Conservation (phyloP, 2,113 vertebrate species). For the Brevimyrus niger region DNA sequence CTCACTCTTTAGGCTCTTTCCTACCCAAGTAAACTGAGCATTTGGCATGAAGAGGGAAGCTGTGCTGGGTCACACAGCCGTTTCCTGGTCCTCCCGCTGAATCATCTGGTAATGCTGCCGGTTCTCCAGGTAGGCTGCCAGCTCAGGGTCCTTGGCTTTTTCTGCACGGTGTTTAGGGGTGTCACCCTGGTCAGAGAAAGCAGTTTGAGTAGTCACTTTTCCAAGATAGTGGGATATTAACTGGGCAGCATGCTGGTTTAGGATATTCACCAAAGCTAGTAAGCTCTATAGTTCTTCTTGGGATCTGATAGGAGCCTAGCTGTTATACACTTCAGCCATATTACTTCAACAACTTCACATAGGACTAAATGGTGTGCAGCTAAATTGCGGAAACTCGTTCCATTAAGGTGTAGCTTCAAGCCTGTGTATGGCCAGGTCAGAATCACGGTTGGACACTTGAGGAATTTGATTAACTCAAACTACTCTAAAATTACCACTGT, state of each 20-base stretch:
- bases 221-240: not conserved
- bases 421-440: not conserved
- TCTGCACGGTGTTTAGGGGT: conserved; percentile 86
- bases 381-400: not conserved
- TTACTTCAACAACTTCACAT: not conserved
- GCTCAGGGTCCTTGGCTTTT: conserved; percentile 77
- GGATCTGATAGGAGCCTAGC: not conserved
- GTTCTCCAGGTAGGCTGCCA: conserved; percentile 91
- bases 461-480: not conserved
- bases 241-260: not conserved
- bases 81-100: conserved; percentile 92
- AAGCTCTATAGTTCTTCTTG: not conserved
- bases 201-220: not conserved
- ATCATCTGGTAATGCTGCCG: conserved; percentile 97
- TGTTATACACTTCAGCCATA: not conserved
- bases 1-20: not conserved
- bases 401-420: not conserved
- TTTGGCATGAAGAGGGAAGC: conserved; percentile 13
- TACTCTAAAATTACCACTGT: not conserved
- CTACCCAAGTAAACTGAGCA: not conserved
- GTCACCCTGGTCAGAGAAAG: conserved; percentile 67
- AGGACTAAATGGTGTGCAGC: not conserved
- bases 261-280: not conserved
- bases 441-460: not conserved
- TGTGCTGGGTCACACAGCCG: conserved; percentile 62